Evolutionary conservation across 2,797 vertebrate genomes (phyloP).

Genomic region (Xyrichtys novacula): DNA sequence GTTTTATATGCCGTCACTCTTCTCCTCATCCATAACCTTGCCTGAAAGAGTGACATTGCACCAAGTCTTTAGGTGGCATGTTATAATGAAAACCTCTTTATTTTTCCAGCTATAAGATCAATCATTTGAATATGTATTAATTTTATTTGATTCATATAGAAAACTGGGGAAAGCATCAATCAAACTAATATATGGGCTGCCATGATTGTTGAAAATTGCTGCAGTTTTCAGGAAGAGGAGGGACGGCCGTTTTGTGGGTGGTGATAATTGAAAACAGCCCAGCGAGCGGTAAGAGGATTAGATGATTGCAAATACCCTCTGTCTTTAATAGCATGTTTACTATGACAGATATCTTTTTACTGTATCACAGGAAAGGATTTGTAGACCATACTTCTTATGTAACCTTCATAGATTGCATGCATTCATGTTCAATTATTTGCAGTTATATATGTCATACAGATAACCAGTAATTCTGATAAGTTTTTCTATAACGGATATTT

Average conservation of each 20-base stretch:
- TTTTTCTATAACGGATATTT: too few relatives aligned
- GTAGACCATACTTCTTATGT: not conserved
- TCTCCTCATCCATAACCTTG: slow-evolving; percentile 69
- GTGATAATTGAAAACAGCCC: slow-evolving; percentile 43
- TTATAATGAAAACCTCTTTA: slow-evolving; percentile 33
- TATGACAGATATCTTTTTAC: slow-evolving; percentile 40
- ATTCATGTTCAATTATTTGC: too few relatives aligned
- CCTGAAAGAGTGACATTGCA: slow-evolving; percentile 65
- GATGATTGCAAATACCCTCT: slow-evolving; percentile 40
- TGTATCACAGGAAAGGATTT: not conserved
- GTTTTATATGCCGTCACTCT: slow-evolving; percentile 75
- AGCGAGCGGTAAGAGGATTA: slow-evolving; percentile 64
- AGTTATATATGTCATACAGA: too few relatives aligned
- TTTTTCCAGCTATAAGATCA: slow-evolving; percentile 22
- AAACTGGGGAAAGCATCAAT: slow-evolving; percentile 56
- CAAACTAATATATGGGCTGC: slow-evolving; percentile 45
- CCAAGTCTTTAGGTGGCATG: slow-evolving; percentile 24
- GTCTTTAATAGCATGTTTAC: slow-evolving; percentile 46
- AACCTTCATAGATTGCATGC: too few relatives aligned
- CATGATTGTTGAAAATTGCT: slow-evolving; percentile 37
- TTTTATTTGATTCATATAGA: slow-evolving; percentile 36
- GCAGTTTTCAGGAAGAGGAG: slow-evolving; percentile 24
- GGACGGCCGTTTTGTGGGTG: slow-evolving; percentile 18
- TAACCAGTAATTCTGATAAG: too few relatives aligned
- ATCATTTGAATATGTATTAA: slow-evolving; percentile 35